Evolutionary conservation across 2,113 vertebrate species (phyloP), one percentile per base, ranked within the genome.

Genomic region (Muscicapa adusta): DNA sequence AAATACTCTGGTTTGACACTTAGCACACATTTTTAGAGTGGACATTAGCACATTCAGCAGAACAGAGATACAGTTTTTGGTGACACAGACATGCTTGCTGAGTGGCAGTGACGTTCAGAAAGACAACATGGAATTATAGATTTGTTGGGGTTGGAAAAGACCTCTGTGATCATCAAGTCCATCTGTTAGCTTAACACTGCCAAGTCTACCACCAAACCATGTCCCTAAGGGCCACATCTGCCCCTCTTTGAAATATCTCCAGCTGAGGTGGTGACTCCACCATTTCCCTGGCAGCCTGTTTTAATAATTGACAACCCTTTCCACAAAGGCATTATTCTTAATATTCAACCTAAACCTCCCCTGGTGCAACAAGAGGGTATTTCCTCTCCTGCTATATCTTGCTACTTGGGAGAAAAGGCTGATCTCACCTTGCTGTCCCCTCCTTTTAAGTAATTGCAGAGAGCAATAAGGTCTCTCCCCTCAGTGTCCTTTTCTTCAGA

Each of bases 391-490:
- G 5, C 17, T 70, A 6, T 6, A 1, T 0, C 42, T 40, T 57
- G 36, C 11, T 71, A 9, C 28, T 19, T 26, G 40, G 12, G 51
- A 60, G 40, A 72, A 82, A 38, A 66, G 12, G 15, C 3, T 2
- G 2, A 48, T 4, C 4, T 18, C 23, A 29, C 6, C 7, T 45
- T 5, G 2, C 10, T 48, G n/a, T 18, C 8, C 7, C 23, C 28
- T 66, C 28, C 34, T 66, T 48, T 48, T 38, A 54, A 33, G 31
- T 3, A 54, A 40, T 2, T 60, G 23, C n/a, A 43, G 45, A 34
- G 18, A 66, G 19, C 5, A n/a, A 15, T 10, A 24, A 71, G 8
- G 34, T 31, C 6, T 31, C 6, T 43, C 8, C 4, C 12, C 10
- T 54, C 14, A 61, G 7, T 17, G 28, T 45, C 15, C 28, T 33